phyloP scores from a whole-genome alignment of 2,797 vertebrate species.

The Lutjanus campechanus region DNA sequence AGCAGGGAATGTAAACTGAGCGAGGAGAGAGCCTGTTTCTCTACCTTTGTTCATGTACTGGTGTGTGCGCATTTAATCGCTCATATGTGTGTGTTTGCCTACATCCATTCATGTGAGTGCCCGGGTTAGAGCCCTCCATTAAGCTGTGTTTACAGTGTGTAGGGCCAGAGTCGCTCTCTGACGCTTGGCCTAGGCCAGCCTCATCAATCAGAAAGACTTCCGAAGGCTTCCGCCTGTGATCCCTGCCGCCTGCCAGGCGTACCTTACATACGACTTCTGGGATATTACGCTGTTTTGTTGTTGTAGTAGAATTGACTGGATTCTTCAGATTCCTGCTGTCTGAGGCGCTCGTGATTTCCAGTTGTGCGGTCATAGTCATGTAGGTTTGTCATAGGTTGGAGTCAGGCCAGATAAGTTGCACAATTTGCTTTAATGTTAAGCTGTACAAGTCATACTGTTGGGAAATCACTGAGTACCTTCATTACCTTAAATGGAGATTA shows the following conservation, averaged over 20 bases:
- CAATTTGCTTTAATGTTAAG: background rate
- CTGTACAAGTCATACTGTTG: slow-evolving; percentile 33
- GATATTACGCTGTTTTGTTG: slow-evolving; percentile 61
- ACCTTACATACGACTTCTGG: slow-evolving; percentile 62
- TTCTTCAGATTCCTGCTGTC: slow-evolving; percentile 64
- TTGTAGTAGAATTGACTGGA: slow-evolving; percentile 36
- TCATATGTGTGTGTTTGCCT: slow-evolving; percentile 59
- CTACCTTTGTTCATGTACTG: slow-evolving; percentile 17
- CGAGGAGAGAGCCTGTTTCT: slow-evolving; percentile 44
- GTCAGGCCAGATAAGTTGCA: slow-evolving; percentile 18
- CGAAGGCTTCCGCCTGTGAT: slow-evolving; percentile 34
- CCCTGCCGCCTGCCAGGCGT: slow-evolving; percentile 22
- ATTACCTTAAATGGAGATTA: slow-evolving; percentile 34
- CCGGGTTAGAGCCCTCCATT: slow-evolving; percentile 66
- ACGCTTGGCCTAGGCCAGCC: slow-evolving; percentile 40
- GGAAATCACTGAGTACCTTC: slow-evolving; percentile 13
- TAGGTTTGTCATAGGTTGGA: slow-evolving; percentile 32
- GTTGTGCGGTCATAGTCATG: slow-evolving; percentile 9
- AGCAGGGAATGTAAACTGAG: slow-evolving; percentile 69
- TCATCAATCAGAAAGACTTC: slow-evolving; percentile 70
- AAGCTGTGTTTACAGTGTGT: slow-evolving; percentile 76
- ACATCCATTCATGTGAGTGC: slow-evolving; percentile 38
- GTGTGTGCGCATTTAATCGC: slow-evolving; percentile 38
- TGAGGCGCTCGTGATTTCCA: slow-evolving; percentile 50
- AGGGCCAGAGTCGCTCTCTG: slow-evolving; percentile 44